These are phyloP conservation scores for Xestobium rufovillosum DNA, from an alignment of 2,888 invertebrate species.

Conservation along the genomic window DNA sequence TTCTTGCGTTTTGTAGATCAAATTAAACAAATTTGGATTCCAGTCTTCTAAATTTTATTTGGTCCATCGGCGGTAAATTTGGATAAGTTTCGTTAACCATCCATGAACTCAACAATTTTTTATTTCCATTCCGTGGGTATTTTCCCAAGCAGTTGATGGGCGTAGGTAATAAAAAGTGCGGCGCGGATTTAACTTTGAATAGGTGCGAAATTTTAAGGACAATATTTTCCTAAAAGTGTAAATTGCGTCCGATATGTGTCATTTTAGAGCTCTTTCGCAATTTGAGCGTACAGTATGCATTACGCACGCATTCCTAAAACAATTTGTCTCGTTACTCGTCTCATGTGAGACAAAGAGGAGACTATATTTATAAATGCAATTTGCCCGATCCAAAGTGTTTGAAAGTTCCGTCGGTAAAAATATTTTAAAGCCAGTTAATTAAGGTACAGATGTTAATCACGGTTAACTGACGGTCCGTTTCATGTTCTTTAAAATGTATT, in stretches of 20 bases:
- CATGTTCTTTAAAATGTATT: constrained; percentile 20
- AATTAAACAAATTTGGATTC: too few relatives aligned
- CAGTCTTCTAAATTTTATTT: too few relatives aligned
- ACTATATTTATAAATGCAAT: constrained; percentile 24
- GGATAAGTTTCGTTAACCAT: too few relatives aligned
- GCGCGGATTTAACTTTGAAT: too few relatives aligned
- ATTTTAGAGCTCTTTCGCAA: constrained; percentile 1
- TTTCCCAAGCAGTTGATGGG: too few relatives aligned
- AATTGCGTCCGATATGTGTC: not conserved
- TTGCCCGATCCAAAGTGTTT: constrained; percentile 27
- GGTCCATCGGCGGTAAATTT: too few relatives aligned
- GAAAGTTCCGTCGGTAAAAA: constrained; percentile 28
- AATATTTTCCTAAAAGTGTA: constrained; percentile 1
- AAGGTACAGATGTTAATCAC: constrained; percentile 15
- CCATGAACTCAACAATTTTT: too few relatives aligned
- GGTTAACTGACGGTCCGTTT: constrained; percentile 30
- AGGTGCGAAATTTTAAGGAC: not conserved
- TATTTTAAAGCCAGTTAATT: constrained; percentile 32
- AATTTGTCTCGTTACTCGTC: not conserved
- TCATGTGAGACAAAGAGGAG: constrained; percentile 1
- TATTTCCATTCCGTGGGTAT: too few relatives aligned
- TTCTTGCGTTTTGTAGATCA: too few relatives aligned
- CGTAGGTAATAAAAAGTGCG: too few relatives aligned
- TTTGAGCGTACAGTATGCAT: not conserved
- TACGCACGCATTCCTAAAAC: not conserved